These are phyloP conservation scores for Drosophila yakuba DNA, from an alignment of 1,140 invertebrate species.

Conservation along the genomic window DNA sequence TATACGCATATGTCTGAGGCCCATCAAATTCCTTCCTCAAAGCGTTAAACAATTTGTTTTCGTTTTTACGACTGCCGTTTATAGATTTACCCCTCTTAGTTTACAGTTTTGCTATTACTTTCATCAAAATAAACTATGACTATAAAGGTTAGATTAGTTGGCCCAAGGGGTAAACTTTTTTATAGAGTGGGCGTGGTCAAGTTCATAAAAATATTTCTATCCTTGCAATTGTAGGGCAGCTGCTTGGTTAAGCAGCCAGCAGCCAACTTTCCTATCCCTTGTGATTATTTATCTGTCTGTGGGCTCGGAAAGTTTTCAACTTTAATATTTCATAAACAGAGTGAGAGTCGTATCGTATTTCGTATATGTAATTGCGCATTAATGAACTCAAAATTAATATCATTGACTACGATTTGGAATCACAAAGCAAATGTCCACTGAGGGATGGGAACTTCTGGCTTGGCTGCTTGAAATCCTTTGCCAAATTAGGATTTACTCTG, in stretches of 20 bases:
- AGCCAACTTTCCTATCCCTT: neutral
- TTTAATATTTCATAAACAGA: slow-evolving; percentile 24
- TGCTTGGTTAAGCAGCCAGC: neutral
- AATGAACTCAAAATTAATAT: slow-evolving; percentile 62
- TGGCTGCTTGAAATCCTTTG: slow-evolving; percentile 19
- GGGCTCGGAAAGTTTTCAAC: slow-evolving; percentile 43
- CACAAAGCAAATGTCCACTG: slow-evolving; percentile 31
- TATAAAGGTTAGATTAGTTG: slow-evolving; percentile 53
- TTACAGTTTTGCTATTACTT: slow-evolving; percentile 23
- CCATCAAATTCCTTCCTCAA: slow-evolving; percentile 35
- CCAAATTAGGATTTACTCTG: slow-evolving; percentile 46
- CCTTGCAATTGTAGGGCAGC: neutral
- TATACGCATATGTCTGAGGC: slow-evolving; percentile 24
- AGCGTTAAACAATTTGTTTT: slow-evolving; percentile 57
- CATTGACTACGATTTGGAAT: slow-evolving; percentile 49
- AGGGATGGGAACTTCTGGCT: neutral
- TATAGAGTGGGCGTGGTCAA: slow-evolving; percentile 12
- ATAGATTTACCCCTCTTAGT: slow-evolving; percentile 39
- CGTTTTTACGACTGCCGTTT: slow-evolving; percentile 42
- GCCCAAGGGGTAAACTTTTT: slow-evolving; percentile 33
- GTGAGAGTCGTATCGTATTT: neutral
- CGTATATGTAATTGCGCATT: slow-evolving; percentile 53
- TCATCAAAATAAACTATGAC: slow-evolving; percentile 34
- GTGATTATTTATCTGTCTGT: slow-evolving; percentile 48
- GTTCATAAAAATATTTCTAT: slow-evolving; percentile 35